phyloP scores from a whole-genome alignment of 2,797 vertebrate species.

The Rachycentron canadum region DNA sequence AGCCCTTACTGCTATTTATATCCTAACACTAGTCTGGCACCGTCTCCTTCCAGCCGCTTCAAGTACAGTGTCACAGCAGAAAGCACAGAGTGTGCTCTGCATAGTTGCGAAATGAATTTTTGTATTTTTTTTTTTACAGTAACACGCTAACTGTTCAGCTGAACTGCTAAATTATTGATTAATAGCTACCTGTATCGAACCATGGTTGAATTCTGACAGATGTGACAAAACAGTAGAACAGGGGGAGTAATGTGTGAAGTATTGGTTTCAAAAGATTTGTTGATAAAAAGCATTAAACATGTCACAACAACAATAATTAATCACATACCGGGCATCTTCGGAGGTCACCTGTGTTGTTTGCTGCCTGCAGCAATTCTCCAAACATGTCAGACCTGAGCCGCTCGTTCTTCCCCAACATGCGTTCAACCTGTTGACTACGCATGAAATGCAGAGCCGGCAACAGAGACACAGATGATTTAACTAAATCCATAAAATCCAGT shows the following conservation, averaged over 20 bases:
- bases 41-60: slow-evolving; percentile 68
- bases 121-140: slow-evolving; percentile 16
- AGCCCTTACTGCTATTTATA: slow-evolving; percentile 82
- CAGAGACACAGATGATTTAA: slow-evolving; percentile 2
- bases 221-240: slow-evolving; percentile 13
- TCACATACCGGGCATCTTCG: slow-evolving; percentile 94
- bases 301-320: background rate
- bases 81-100: slow-evolving; percentile 54
- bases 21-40: slow-evolving; percentile 74
- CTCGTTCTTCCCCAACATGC: slow-evolving; percentile 87
- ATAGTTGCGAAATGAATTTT: slow-evolving; percentile 25
- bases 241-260: too few relatives aligned
- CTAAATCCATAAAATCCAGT: slow-evolving; percentile 1
- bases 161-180: slow-evolving; percentile 31
- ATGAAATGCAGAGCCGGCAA: background rate
- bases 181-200: background rate
- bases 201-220: slow-evolving; percentile 11
- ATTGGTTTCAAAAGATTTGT: background rate
- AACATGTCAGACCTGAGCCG: slow-evolving; percentile 95
- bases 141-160: slow-evolving; percentile 6
- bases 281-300: background rate
- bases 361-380: slow-evolving; percentile 95
- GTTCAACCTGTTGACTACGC: slow-evolving; percentile 86
- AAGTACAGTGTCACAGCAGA: slow-evolving; percentile 65
- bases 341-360: slow-evolving; percentile 94